Conservation (phyloP, 2,113 vertebrate genomes). For the Vulpes ferrilata region DNA sequence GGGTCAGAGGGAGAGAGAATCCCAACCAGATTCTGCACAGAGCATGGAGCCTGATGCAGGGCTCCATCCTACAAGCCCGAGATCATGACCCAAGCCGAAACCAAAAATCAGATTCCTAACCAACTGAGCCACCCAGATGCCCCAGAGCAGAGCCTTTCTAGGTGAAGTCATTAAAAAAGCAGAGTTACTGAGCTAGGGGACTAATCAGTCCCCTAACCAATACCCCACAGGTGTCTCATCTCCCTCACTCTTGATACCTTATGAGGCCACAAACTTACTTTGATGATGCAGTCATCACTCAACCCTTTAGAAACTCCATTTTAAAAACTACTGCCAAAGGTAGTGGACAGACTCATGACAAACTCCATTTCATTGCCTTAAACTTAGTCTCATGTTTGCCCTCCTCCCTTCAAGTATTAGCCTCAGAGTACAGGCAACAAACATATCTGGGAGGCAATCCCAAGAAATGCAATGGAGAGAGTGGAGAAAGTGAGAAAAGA, state of each 20-base stretch:
- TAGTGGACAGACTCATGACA: not conserved
- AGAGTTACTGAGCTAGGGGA: not conserved
- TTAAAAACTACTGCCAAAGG: not conserved
- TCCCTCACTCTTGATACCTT: not conserved
- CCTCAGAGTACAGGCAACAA: not conserved
- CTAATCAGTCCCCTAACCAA: not conserved
- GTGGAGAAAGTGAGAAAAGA: conserved; percentile 4
- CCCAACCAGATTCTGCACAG: not conserved
- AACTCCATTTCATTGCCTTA: not conserved
- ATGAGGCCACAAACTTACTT: not conserved
- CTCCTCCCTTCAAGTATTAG: not conserved
- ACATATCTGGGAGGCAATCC: not conserved
- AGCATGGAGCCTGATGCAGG: not conserved
- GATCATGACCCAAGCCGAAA: not conserved
- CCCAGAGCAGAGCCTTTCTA: not conserved
- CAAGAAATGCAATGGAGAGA: not conserved
- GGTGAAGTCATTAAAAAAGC: not conserved
- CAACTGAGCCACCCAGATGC: not conserved
- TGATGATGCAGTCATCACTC: not conserved
- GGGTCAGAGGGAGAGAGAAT: not conserved
- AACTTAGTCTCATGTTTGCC: not conserved
- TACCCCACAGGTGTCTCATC: not conserved
- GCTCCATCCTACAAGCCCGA: not conserved
- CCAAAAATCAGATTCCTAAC: not conserved
- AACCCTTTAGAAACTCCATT: not conserved